phyloP scores from a whole-genome alignment of 2,797 vertebrate genomes.

The Heteromormyrus szaboi region DNA sequence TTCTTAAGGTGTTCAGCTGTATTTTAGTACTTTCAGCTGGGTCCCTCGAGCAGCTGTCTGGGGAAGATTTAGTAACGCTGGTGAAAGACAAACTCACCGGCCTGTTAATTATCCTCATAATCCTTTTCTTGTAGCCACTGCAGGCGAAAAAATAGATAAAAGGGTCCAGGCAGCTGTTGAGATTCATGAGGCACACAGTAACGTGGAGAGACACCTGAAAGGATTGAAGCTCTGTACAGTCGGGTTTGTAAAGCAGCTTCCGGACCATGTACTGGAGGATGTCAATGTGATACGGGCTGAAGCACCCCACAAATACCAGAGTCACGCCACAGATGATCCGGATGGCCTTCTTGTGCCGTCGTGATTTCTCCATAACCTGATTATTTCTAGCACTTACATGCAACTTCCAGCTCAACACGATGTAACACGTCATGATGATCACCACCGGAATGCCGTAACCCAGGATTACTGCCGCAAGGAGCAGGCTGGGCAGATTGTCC shows the following conservation, averaged over 20 bases:
- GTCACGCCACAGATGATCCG: slow-evolving; percentile 44
- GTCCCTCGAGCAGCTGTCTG: slow-evolving; percentile 60
- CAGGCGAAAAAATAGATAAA: slow-evolving; percentile 71
- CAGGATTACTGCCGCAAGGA: slow-evolving; percentile 39
- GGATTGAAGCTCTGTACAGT: slow-evolving; percentile 44
- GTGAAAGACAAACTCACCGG: slow-evolving; percentile 64
- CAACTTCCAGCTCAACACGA: slow-evolving; percentile 25
- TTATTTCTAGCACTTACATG: slow-evolving; percentile 42
- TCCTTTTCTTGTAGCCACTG: slow-evolving; percentile 73
- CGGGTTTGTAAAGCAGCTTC: slow-evolving; percentile 33
- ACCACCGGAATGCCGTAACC: slow-evolving; percentile 51
- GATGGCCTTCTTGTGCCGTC: slow-evolving; percentile 46
- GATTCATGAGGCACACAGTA: slow-evolving; percentile 56
- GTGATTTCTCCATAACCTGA: slow-evolving; percentile 30
- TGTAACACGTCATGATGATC: slow-evolving; percentile 54
- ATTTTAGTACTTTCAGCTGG: slow-evolving; percentile 4
- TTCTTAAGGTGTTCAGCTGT: slow-evolving; percentile 2
- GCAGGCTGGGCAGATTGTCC: slow-evolving; percentile 32
- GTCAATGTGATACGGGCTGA: slow-evolving; percentile 58
- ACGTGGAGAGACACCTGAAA: slow-evolving; percentile 60
- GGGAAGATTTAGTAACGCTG: slow-evolving; percentile 59
- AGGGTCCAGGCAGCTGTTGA: slow-evolving; percentile 58
- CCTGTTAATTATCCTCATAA: slow-evolving; percentile 66
- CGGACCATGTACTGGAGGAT: slow-evolving; percentile 57
- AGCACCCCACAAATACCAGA: slow-evolving; percentile 48